Evolutionary conservation across 1,140 invertebrate genomes (phyloP), one percentile per base, ranked within the genome.

Genomic region (Drosophila tani): DNA sequence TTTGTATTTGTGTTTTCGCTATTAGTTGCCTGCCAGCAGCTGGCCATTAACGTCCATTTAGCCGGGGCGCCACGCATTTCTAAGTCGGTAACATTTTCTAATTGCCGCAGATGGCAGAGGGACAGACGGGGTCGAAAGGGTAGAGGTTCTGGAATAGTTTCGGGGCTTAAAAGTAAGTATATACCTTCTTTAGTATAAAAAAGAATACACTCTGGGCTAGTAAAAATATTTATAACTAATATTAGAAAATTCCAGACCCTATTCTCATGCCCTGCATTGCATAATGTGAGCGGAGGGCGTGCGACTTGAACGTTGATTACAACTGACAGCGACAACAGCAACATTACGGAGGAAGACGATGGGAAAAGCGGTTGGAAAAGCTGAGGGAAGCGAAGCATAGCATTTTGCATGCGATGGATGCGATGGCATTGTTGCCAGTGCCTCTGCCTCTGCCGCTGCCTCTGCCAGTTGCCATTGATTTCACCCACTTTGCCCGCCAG

Each of bases 11-110:
- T 75, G 50, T 43, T 77, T 69, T 62, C 78, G 63, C 85, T 88
- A 84, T 90, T 87, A 90, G 77, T 87, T 78, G 84, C 73, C 83
- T 84, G 84, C 81, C 81, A 81, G 70, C 73, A 76, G 84, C 74
- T 88, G 84, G 84, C 84, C 84, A 87, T 87, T 87, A 87, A 88
- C 84, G 85, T 87, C 84, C 84, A 87, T 87, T 87, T 87, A 88
- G 84, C 79, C 84, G 67, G 76, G 73, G 64, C 76, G 84, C 84
- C 84, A 87, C 84, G 84, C 84, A 87, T 87, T 87, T 87, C 84
- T 88, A 87, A 87, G 84, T 81, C 76, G 84, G 77, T 68, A 81
- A 87, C 84, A 87, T 87, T 87, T 87, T 87, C 84, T 88, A 88
- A 87, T 87, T 87, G 84, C 84, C 82, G 73, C 79, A 82, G 79